phyloP scores from a whole-genome alignment of 2,888 invertebrate genomes.

The Chymomyza amoena region DNA sequence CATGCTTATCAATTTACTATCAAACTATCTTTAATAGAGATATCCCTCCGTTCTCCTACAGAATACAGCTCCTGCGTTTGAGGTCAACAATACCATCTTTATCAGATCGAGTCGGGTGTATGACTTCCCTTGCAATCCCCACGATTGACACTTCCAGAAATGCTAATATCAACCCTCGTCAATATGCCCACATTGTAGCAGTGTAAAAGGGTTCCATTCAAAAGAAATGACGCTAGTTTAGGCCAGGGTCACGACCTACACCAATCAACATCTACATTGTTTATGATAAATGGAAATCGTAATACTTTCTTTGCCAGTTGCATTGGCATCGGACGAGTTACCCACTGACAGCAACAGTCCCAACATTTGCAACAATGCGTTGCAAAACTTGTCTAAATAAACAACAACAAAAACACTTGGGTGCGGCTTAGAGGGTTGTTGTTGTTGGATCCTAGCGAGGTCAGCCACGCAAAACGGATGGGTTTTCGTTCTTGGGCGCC shows the following conservation, averaged over 20 bases:
- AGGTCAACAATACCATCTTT: no score
- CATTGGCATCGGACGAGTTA: neutral
- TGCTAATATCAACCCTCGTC: no score
- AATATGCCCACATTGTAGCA: neutral
- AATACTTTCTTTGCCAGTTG: slow-evolving; percentile 23
- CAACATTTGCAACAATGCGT: neutral
- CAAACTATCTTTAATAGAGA: no score
- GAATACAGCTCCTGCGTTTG: no score
- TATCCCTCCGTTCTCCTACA: no score
- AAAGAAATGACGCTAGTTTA: neutral
- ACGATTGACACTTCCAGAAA: no score
- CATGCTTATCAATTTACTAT: no score
- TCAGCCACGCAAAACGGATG: slow-evolving; percentile 35
- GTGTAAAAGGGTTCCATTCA: neutral
- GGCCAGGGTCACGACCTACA: slow-evolving; percentile 57
- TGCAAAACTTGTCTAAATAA: neutral
- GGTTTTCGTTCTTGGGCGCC: slow-evolving; percentile 63
- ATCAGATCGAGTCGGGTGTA: no score
- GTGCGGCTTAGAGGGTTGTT: neutral
- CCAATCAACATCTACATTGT: slow-evolving; percentile 60
- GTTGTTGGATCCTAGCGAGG: neutral
- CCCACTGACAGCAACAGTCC: neutral
- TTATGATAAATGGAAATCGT: slow-evolving; percentile 58
- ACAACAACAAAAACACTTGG: slow-evolving; percentile 2
- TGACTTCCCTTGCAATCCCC: no score